phyloP scores from a whole-genome alignment of 2,888 invertebrate genomes.

The Ommatoiulus sabulosus region DNA sequence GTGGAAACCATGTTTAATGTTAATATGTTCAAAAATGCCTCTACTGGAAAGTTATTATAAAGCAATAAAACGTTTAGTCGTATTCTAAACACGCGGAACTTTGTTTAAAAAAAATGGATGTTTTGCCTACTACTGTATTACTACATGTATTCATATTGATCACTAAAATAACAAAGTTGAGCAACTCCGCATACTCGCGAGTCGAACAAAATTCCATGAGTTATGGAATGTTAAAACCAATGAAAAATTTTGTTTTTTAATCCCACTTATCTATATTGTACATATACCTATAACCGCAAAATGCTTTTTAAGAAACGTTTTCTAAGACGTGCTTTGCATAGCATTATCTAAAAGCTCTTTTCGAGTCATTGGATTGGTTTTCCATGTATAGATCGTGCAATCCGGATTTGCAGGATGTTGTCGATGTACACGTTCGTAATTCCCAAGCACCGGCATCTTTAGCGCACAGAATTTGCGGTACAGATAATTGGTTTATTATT shows the following conservation, averaged over 20 bases:
- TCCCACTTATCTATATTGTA: neutral
- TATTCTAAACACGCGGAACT: no score
- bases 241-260: neutral
- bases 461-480: neutral
- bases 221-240: neutral
- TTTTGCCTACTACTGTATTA: no score
- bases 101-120: no score
- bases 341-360: neutral
- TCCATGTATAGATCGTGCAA: neutral
- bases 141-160: no score
- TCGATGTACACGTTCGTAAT: neutral
- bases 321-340: neutral
- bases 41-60: no score
- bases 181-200: no score
- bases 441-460: neutral
- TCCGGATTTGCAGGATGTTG: constrained; percentile 25
- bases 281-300: neutral
- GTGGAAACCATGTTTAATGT: no score
- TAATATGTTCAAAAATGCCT: no score
- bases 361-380: neutral
- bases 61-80: no score
- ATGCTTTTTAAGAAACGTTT: neutral
- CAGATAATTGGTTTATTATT: neutral
- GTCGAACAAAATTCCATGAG: neutral
- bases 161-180: no score